A percentile compares a stretch with the other conserved stretches of the same genome.
Evolutionary conservation across 2,113 vertebrate species (phyloP).

Genomic region (Centropristis striata): DNA sequence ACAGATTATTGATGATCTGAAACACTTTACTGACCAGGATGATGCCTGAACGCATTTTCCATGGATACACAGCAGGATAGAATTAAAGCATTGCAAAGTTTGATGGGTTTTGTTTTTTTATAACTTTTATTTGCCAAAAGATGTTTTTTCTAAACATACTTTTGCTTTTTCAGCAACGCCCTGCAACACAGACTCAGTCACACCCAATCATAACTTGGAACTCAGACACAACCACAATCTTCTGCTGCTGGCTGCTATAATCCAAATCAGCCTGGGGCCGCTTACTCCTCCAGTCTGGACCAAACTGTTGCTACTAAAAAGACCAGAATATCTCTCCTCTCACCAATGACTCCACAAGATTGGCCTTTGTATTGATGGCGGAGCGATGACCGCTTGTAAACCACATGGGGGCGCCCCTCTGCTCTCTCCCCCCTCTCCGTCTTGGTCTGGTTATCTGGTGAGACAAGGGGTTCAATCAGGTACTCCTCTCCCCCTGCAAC

Average conservation of each 20-base stretch:
- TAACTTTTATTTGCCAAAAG: constrained; percentile 25
- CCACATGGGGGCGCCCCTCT: constrained; percentile 94
- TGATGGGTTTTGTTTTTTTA: constrained; percentile 12
- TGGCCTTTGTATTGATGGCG: constrained; percentile 96
- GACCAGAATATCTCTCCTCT: constrained; percentile 47
- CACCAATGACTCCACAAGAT: constrained; percentile 97
- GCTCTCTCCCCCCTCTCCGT: constrained; percentile 80
- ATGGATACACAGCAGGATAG: background rate
- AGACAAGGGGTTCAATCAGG: constrained; percentile 95
- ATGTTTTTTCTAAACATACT: constrained; percentile 41
- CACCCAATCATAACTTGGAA: constrained; percentile 54
- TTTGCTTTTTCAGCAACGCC: constrained; percentile 58
- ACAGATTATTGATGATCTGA: background rate
- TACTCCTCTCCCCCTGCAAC: constrained; percentile 96
- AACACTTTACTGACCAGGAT: background rate
- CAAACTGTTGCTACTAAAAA: constrained; percentile 20
- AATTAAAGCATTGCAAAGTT: background rate
- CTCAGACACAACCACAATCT: constrained; percentile 51
- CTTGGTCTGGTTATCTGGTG: constrained; percentile 84
- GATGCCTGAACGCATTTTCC: background rate
- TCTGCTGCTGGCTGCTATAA: constrained; percentile 45
- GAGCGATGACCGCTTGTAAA: constrained; percentile 97
- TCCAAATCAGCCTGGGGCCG: constrained; percentile 8
- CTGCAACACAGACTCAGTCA: constrained; percentile 52
- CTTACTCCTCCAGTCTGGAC: constrained; percentile 39